Conservation (phyloP, 1,140 invertebrate genomes). For the Cotesia chilonis region DNA sequence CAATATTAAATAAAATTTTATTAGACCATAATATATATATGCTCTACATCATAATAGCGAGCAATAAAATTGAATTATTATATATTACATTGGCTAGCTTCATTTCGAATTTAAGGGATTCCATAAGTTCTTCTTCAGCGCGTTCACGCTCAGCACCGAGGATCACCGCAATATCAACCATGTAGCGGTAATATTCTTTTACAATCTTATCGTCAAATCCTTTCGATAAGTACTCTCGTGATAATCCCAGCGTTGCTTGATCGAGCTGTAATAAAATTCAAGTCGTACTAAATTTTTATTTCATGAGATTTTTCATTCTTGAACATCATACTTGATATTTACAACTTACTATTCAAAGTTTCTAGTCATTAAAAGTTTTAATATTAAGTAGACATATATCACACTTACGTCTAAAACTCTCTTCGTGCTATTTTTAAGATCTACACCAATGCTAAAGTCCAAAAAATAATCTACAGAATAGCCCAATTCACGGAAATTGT, state of each 20-base stretch:
- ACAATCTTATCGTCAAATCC: conserved; percentile 82
- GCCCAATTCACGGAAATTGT: conserved; percentile 79
- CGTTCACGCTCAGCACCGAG: conserved; percentile 79
- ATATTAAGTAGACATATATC: not conserved
- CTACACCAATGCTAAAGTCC: conserved; percentile 89
- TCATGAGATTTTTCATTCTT: not conserved
- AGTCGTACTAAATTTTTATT: conserved; percentile 6
- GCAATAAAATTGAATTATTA: conserved; percentile 63
- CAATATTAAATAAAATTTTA: conserved; percentile 38
- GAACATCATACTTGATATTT: too few relatives aligned
- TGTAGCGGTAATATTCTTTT: conserved; percentile 81
- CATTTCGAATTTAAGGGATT: conserved; percentile 91
- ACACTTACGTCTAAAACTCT: conserved; percentile 85
- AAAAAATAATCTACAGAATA: conserved; percentile 92
- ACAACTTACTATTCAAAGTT: too few relatives aligned
- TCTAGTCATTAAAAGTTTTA: not conserved
- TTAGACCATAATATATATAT: not conserved
- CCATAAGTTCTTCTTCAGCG: conserved; percentile 80
- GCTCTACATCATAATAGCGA: not conserved
- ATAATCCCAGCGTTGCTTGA: conserved; percentile 87
- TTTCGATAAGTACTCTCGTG: conserved; percentile 89
- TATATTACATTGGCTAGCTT: conserved; percentile 89
- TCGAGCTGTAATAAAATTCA: conserved; percentile 75
- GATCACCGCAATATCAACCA: conserved; percentile 87
- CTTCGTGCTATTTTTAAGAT: conserved; percentile 89